A percentile compares a stretch with the other conserved stretches of the same genome.
Conservation (phyloP, 2,888 invertebrate species). For the Tuta absoluta region DNA sequence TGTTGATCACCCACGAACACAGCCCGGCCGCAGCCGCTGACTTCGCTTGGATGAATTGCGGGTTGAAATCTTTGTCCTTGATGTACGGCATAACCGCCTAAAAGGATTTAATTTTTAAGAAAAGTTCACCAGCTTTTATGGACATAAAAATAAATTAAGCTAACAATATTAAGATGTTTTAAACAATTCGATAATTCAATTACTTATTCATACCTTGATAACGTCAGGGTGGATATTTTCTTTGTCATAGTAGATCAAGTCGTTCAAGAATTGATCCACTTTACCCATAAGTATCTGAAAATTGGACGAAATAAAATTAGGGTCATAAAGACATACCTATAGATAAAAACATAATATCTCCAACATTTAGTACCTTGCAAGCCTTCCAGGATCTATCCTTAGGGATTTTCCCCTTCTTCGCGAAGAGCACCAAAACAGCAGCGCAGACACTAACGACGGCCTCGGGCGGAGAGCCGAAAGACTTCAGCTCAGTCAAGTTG, state of each 20-base stretch:
- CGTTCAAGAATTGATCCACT: conserved; percentile 92
- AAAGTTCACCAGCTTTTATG: neutral
- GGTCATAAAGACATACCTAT: too few relatives aligned
- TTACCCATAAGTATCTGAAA: conserved; percentile 90
- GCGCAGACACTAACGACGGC: conserved; percentile 93
- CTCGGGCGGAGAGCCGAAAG: conserved; percentile 94
- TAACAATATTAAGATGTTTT: too few relatives aligned
- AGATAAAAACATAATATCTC: neutral
- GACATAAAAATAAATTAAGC: too few relatives aligned
- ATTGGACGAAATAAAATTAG: neutral
- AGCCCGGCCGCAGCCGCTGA: conserved; percentile 95
- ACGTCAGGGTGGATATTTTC: conserved; percentile 95
- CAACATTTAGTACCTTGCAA: conserved; percentile 82
- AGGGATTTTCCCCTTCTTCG: conserved; percentile 91
- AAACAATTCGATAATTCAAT: too few relatives aligned
- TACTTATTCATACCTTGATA: conserved; percentile 84
- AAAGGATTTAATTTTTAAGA: neutral
- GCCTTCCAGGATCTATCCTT: conserved; percentile 97
- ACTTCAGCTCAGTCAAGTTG: conserved; percentile 96
- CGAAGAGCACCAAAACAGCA: conserved; percentile 93
- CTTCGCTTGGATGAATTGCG: conserved; percentile 91
- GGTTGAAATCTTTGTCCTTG: conserved; percentile 89
- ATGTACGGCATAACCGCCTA: conserved; percentile 81
- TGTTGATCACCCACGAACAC: conserved; percentile 97
- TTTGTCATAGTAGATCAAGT: conserved; percentile 93